Conservation (phyloP, 2,113 vertebrate species). For the Zosterops hypoxanthus region DNA sequence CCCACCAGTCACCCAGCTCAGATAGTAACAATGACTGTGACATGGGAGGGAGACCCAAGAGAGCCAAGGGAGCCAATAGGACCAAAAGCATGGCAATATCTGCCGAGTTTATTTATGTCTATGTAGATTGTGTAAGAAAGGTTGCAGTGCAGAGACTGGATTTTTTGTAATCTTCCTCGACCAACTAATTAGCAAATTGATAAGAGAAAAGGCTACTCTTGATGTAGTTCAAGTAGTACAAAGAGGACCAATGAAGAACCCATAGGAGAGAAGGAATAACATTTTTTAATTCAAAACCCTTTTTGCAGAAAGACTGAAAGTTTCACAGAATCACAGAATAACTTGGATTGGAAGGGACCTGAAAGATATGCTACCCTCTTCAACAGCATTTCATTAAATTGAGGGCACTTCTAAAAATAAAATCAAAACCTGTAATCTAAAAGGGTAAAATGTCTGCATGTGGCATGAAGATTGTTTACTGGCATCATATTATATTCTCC, state of each 20-base stretch:
- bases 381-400: background rate
- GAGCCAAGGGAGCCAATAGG: background rate
- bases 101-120: background rate
- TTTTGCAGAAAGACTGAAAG: background rate
- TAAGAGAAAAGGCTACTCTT: background rate
- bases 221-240: background rate
- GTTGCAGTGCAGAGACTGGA: background rate
- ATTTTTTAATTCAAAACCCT: background rate
- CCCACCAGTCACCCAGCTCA: background rate
- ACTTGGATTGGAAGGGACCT: background rate
- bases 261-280: background rate
- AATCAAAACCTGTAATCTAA: background rate
- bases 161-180: background rate
- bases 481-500: background rate
- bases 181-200: background rate
- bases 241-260: background rate
- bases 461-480: background rate
- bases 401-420: background rate
- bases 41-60: background rate
- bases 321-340: background rate
- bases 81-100: background rate
- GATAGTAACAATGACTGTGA: background rate
- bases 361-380: background rate
- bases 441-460: background rate
- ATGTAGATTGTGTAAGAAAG: background rate